These are phyloP conservation scores for Hycleus cichorii DNA, from an alignment of 1,140 invertebrate genomes.

Conservation along the genomic window DNA sequence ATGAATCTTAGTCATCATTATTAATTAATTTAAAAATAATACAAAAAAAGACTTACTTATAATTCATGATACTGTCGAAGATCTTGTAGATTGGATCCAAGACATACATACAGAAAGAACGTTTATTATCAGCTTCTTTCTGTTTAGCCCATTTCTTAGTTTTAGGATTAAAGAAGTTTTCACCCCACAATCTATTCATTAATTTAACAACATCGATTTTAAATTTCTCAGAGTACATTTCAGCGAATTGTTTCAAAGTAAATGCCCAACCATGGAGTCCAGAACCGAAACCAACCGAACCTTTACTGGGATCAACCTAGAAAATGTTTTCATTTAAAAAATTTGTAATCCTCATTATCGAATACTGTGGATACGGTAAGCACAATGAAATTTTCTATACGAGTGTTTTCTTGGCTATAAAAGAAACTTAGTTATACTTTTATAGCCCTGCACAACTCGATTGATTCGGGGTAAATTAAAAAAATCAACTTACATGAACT, in stretches of 20 bases:
- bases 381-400: conserved; percentile 25
- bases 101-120: conserved; percentile 98
- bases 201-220: conserved; percentile 95
- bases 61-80: conserved; percentile 97
- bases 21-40: not conserved
- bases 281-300: conserved; percentile 98
- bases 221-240: conserved; percentile 98
- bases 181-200: conserved; percentile 95
- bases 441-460: conserved; percentile 1
- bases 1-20: conserved; percentile 22
- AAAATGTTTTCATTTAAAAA: conserved; percentile 11
- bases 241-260: conserved; percentile 98
- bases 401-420: conserved; percentile 19
- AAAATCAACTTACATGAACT: conserved; percentile 63
- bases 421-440: not conserved
- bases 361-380: conserved; percentile 24
- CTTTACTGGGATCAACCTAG: conserved; percentile 89
- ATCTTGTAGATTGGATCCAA: conserved; percentile 99
- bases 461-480: not conserved
- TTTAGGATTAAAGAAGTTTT: conserved; percentile 96
- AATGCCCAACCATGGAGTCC: conserved; percentile 99
- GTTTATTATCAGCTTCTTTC: conserved; percentile 82
- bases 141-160: conserved; percentile 98
- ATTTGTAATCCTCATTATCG: no score
- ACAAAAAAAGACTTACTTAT: conserved; percentile 49